Evolutionary conservation across 1,140 invertebrate species (phyloP), one percentile per base, ranked within the genome.

Genomic region (Vollenhovia emeryi): DNA sequence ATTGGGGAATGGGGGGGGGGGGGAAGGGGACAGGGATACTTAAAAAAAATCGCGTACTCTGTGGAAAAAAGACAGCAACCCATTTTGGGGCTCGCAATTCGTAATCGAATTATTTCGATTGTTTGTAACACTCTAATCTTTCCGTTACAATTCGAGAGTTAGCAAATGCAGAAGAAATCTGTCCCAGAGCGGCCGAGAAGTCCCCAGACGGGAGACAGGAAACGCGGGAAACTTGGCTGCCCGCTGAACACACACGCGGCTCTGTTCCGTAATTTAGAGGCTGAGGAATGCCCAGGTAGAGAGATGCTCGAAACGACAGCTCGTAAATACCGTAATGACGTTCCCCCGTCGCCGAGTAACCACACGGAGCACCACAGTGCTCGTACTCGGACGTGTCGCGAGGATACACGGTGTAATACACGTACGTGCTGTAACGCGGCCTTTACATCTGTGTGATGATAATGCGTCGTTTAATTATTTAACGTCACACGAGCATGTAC

Each of bases 401-500:
- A 21, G 48, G 43, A 7, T 9, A 52, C 45, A 84, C 43, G 62
- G 8, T 30, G 88, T 89, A 75, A 40, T 15, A 84, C 75, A 86
- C 66, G 74, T 87, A 87, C 75, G 66, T 74, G 86, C 68, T 43
- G 55, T n/a, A 78, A 64, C 76, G 59, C 78, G 66, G 0, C 18
- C 52, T 62, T 64, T 48, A 40, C 64, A 9, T 24, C 45, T 36
- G 52, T 84, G 66, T 85, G 52, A 48, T 59, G 71, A 89, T 86
- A 91, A 91, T 85, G 66, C 75, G 69, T 84, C 87, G 90, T 90
- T 92, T 91, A 90, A 91, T 92, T 92, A 92, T 89, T 66, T 88
- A 91, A 92, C 89, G 87, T 91, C 87, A 84, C 78, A 84, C 43
- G 59, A 84, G 60, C 73, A 27, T 43, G 43, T 43, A 83, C 50